These are phyloP conservation scores for Blastomussa wellsi DNA, from an alignment of 92 coral and sea anemone species.

Conservation along the genomic window DNA sequence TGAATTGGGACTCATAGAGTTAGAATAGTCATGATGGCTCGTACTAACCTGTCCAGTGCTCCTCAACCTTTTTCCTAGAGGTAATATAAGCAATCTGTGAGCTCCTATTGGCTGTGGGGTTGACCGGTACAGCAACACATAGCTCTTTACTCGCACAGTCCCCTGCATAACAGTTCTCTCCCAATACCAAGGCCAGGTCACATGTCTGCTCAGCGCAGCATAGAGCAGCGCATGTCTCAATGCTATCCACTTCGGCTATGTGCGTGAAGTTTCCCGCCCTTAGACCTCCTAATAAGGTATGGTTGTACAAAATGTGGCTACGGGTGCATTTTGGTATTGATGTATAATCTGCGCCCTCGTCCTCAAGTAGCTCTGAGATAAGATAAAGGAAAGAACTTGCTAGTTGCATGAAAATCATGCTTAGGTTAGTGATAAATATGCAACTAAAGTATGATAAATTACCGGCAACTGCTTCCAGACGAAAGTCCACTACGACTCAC, in stretches of 20 bases:
- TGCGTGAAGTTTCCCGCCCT: constrained; percentile 97
- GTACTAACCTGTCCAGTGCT: constrained; percentile 49
- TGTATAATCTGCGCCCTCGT: constrained; percentile 60
- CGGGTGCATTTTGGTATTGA: constrained; percentile 89
- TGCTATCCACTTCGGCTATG: constrained; percentile 95
- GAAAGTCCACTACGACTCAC: too few relatives aligned
- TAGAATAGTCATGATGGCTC: too few relatives aligned
- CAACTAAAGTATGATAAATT: too few relatives aligned
- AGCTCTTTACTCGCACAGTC: constrained; percentile 95
- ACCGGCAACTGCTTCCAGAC: too few relatives aligned
- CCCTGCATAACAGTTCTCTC: constrained; percentile 96
- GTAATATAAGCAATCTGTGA: constrained; percentile 97
- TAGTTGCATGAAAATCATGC: background rate
- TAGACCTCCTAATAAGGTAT: constrained; percentile 92
- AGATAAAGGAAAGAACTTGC: background rate
- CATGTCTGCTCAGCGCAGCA: constrained; percentile 96
- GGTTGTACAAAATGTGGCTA: constrained; percentile 94
- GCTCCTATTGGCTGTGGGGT: constrained; percentile 54
- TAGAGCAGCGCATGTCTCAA: constrained; percentile 98
- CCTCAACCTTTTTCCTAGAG: constrained; percentile 73
- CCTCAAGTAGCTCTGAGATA: constrained; percentile 67
- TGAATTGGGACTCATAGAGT: too few relatives aligned
- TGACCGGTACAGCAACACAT: constrained; percentile 85
- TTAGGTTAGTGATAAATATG: too few relatives aligned
- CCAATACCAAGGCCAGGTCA: constrained; percentile 90